Conservation (phyloP, 2,888 invertebrate species). For the Ormyrus thymus region DNA sequence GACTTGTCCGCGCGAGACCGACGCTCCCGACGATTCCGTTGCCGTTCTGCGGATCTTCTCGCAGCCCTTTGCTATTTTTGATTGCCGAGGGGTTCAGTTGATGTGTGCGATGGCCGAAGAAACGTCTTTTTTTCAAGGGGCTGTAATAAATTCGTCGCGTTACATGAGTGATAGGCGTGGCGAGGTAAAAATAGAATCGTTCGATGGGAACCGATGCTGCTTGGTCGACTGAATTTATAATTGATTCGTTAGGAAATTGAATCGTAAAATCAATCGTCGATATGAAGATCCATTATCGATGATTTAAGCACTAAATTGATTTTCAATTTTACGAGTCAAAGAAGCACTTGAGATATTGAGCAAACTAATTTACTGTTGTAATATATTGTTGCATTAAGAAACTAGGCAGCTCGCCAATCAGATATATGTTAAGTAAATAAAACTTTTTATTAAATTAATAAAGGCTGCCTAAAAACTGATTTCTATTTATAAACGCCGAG, state of each 20-base stretch:
- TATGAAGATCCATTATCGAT: neutral
- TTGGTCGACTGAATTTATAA: too few species aligned
- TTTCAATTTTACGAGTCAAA: conserved; percentile 13
- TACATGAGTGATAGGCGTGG: neutral
- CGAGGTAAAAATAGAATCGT: neutral
- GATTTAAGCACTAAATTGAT: conserved; percentile 2
- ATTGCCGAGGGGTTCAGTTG: neutral
- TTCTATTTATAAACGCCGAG: too few species aligned
- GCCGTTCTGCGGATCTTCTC: neutral
- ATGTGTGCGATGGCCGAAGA: too few species aligned
- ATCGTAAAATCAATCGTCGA: neutral
- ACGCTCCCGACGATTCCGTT: conserved; percentile 1
- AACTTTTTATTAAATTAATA: too few species aligned
- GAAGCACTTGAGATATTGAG: conserved; percentile 1
- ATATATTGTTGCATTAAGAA: conserved; percentile 13
- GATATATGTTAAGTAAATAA: too few species aligned
- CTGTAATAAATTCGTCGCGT: too few species aligned
- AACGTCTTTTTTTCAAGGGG: too few species aligned
- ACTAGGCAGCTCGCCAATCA: neutral
- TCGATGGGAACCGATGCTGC: neutral
- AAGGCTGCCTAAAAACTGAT: too few species aligned
- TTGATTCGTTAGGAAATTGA: neutral
- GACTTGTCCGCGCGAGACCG: conserved; percentile 17
- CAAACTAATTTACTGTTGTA: neutral
- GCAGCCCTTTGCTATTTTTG: neutral